phyloP scores from a whole-genome alignment of 2,113 vertebrate genomes.

The Aspiorhynchus laticeps region DNA sequence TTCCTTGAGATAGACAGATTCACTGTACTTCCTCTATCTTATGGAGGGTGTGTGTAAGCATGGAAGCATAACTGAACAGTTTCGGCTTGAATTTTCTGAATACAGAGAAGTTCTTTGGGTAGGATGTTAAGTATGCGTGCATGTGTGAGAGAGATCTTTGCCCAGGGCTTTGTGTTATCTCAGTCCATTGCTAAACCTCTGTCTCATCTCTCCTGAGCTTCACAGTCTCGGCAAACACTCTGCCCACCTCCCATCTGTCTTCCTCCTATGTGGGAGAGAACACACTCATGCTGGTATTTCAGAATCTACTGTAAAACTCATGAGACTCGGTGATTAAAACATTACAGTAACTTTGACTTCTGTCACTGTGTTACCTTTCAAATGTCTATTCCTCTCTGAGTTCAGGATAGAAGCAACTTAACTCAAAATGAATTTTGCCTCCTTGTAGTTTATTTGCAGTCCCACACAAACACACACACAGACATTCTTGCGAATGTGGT shows the following conservation, averaged over 20 bases:
- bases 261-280: slow-evolving; percentile 5
- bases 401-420: not conserved
- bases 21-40: not conserved
- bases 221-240: slow-evolving; percentile 17
- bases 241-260: slow-evolving; percentile 8
- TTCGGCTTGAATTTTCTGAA: not conserved
- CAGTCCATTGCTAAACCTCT: slow-evolving; percentile 30
- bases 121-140: not conserved
- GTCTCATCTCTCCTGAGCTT: slow-evolving; percentile 23
- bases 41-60: not conserved
- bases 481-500: too few relatives aligned
- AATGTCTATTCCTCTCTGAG: not conserved
- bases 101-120: not conserved
- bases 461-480: slow-evolving; percentile 2
- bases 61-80: slow-evolving; percentile 4
- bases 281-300: slow-evolving; percentile 15
- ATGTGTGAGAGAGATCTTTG: slow-evolving; percentile 16
- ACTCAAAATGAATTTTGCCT: not conserved
- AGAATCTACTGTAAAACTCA: slow-evolving; percentile 28
- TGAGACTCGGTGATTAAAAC: slow-evolving; percentile 11
- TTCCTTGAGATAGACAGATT: not conserved
- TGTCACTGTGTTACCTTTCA: slow-evolving; percentile 15
- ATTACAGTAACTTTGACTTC: not conserved
- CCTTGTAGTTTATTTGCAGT: not conserved
- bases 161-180: slow-evolving; percentile 16